Base-by-base conservation (phyloP, 1,140 invertebrate species). In the Diprion similis region DNA sequence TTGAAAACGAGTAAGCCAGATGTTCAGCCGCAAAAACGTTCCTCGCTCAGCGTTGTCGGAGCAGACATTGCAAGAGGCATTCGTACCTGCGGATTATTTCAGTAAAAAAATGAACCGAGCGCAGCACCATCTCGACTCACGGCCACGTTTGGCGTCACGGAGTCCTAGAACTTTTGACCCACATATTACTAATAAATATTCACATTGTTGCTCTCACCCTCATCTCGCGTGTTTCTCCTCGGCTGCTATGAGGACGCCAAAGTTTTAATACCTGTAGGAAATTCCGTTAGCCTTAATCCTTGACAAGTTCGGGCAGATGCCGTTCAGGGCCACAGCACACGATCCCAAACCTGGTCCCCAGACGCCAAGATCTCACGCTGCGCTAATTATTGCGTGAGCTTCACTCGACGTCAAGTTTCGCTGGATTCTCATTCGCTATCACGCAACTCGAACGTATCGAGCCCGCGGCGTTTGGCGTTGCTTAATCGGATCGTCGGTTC, bases 121-220 rank as follows among this genome's bases (percentile, higher is more conserved):
- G 9, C 51, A 17, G 11, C n/a, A 15, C n/a, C 51, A 17, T 59
- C 51, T 59, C 51, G 51, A 4, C 9, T 59, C 51, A 59, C 51
- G 51, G 51, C 51, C 51, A 59, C n/a, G n/a, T 4, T 17, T 17
- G 11, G n/a, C 51, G 51, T 59, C 11, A 59, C n/a, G 51, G 51
- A 59, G 51, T 59, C 51, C 51, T 59, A 59, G 51, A 59, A 59
- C 51, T 59, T 13, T 59, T 59, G 51, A 59, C 51, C 51, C n/a
- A 59, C 51, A 59, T 59, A 59, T 59, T 59, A 15, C 51, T 59
- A 8, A 13, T 59, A 59, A 59, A 59, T 17, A 59, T 59, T 13
- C 51, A 6, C 51, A 11, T 6, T 59, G 6, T 59, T 17, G 51
- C n/a, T 59, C 51, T 59, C 51, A 17, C 51, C 9, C 51, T 59